A percentile compares a stretch with the other conserved stretches of the same genome.
phyloP scores from a whole-genome alignment of 2,888 invertebrate species.

The Phania funesta region DNA sequence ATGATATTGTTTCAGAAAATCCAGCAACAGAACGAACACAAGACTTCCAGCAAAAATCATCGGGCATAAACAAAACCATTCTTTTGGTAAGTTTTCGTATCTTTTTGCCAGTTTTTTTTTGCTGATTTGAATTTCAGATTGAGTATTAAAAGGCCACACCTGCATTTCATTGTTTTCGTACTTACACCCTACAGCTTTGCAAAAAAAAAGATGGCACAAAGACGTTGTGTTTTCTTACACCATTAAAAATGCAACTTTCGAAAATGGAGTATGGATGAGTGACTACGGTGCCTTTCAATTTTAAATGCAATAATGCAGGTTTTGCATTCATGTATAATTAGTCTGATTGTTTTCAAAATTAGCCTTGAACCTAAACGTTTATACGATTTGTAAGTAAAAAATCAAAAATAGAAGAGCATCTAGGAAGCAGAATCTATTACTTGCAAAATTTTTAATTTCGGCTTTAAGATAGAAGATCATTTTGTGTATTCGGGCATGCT shows the following conservation, averaged over 20 bases:
- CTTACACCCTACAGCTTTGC: constrained; percentile 52
- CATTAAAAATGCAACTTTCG: constrained; percentile 42
- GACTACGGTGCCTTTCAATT: constrained; percentile 19
- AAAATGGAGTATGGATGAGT: constrained; percentile 26
- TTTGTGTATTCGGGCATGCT: too few relatives aligned
- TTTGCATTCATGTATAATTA: neutral
- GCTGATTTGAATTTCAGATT: constrained; percentile 70
- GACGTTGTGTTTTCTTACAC: constrained; percentile 9
- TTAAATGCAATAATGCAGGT: neutral
- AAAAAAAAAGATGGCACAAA: constrained; percentile 38
- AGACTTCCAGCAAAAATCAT: constrained; percentile 29
- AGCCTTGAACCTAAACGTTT: too few relatives aligned
- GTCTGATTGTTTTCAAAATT: neutral
- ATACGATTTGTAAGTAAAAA: too few relatives aligned
- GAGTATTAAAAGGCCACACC: constrained; percentile 71
- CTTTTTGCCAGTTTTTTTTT: neutral
- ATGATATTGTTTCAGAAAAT: constrained; percentile 38
- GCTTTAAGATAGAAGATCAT: too few relatives aligned
- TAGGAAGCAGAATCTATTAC: too few relatives aligned
- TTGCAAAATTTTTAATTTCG: too few relatives aligned
- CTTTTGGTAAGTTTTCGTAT: constrained; percentile 49
- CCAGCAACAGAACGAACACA: constrained; percentile 4
- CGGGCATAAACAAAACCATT: neutral
- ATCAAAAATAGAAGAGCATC: too few relatives aligned
- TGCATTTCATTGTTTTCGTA: constrained; percentile 67